Conservation (phyloP, 2,797 vertebrate species). For the Hydrophis major region DNA sequence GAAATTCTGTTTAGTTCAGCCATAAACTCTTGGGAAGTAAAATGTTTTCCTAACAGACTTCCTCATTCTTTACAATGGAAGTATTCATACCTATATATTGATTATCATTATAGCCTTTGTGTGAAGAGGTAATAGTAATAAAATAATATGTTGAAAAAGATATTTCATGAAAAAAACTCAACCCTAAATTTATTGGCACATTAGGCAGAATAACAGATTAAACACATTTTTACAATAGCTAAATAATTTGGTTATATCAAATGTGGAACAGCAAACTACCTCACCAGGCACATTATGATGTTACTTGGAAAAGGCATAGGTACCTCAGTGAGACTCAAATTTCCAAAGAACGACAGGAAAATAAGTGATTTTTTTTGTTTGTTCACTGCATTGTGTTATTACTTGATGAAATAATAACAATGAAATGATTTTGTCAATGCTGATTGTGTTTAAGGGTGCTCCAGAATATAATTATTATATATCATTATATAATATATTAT, state of each 20-base stretch:
- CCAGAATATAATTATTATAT: background rate
- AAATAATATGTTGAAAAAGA: background rate
- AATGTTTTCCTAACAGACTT: background rate
- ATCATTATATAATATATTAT: background rate
- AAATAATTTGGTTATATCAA: background rate
- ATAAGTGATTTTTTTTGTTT: background rate
- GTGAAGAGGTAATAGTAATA: background rate
- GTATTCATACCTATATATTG: background rate
- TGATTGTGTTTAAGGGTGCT: background rate
- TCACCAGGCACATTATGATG: background rate
- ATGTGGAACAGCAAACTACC: background rate
- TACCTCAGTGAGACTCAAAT: background rate
- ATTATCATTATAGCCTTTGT: background rate
- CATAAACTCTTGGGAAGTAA: background rate
- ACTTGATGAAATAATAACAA: background rate
- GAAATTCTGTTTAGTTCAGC: background rate
- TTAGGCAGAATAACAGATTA: background rate
- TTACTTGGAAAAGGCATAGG: background rate
- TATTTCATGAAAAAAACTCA: background rate
- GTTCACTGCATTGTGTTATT: background rate
- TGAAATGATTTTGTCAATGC: background rate
- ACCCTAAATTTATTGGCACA: background rate
- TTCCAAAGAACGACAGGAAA: background rate
- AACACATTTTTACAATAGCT: background rate
- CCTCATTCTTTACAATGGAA: background rate